Percentiles rank a stretch among this genome's conserved stretches.
These are phyloP conservation scores for Sarcophilus harrisii DNA, from an alignment of 2,797 vertebrate species.

Conservation along the genomic window DNA sequence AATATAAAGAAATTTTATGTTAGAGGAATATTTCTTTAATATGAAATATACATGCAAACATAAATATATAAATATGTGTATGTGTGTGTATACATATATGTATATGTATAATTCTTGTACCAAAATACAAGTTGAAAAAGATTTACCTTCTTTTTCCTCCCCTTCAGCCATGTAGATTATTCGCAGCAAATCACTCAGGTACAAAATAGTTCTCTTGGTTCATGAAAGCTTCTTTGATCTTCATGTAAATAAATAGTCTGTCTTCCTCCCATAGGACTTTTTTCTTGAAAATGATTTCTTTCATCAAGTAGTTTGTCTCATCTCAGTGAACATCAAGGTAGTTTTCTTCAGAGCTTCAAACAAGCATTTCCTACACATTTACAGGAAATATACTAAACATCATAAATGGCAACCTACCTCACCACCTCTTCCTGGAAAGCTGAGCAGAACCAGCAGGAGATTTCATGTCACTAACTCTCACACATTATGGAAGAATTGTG, in stretches of 20 bases:
- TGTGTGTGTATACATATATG: accelerated
- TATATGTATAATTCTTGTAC: background rate
- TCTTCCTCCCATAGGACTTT: constrained; percentile 79
- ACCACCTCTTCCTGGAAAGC: constrained; percentile 64
- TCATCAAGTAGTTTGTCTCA: constrained; percentile 85
- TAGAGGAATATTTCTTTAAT: background rate
- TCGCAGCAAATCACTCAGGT: constrained; percentile 79
- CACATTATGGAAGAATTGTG: constrained; percentile 17
- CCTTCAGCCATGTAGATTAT: constrained; percentile 53
- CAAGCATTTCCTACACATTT: constrained; percentile 84
- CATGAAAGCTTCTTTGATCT: constrained; percentile 84
- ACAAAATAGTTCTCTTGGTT: constrained; percentile 79
- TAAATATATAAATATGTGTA: too few relatives aligned
- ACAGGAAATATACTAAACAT: constrained; percentile 83
- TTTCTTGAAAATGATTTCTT: constrained; percentile 84
- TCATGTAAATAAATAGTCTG: constrained; percentile 83
- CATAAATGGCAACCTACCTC: constrained; percentile 80
- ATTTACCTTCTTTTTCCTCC: constrained; percentile 40
- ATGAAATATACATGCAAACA: background rate
- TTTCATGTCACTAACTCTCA: constrained; percentile 27
- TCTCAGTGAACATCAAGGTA: constrained; percentile 84
- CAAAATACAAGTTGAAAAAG: constrained; percentile 40
- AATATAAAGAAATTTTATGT: background rate
- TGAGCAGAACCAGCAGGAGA: constrained; percentile 39
- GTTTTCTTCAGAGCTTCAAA: constrained; percentile 85